Percentiles rank a stretch among this genome's conserved stretches.
Conservation (phyloP, 2,888 invertebrate genomes). For the Sesia bembeciformis region DNA sequence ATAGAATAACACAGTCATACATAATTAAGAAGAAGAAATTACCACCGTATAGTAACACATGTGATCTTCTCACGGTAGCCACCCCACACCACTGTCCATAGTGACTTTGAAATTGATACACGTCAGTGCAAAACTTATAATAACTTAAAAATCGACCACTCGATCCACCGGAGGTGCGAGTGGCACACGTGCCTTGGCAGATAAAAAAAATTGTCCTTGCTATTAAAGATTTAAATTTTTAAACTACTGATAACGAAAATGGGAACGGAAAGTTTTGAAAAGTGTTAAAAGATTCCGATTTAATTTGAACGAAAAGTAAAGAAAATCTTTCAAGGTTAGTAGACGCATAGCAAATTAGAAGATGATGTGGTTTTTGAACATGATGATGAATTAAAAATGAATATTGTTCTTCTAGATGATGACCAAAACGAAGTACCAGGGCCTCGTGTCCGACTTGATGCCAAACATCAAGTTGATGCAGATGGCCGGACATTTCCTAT, state of each 20-base stretch:
- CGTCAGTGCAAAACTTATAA: slow-evolving; percentile 40
- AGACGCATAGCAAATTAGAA: background rate
- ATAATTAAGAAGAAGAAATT: slow-evolving; percentile 50
- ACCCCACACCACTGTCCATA: slow-evolving; percentile 24
- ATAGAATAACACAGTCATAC: slow-evolving; percentile 20
- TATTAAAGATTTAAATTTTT: background rate
- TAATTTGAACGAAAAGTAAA: background rate
- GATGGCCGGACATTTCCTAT: slow-evolving; percentile 83
- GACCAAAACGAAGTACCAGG: slow-evolving; percentile 63
- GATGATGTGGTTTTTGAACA: background rate
- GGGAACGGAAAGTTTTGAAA: background rate
- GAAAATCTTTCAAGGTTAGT: background rate
- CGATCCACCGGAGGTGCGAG: slow-evolving; percentile 14
- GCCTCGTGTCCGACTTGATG: slow-evolving; percentile 88
- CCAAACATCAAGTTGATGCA: slow-evolving; percentile 88
- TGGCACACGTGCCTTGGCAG: slow-evolving; percentile 23
- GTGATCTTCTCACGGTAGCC: slow-evolving; percentile 32
- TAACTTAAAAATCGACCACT: slow-evolving; percentile 46
- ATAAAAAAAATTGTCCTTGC: background rate
- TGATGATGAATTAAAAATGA: background rate
- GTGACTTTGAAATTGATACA: slow-evolving; percentile 44
- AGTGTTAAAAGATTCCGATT: background rate
- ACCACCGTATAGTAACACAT: slow-evolving; percentile 35
- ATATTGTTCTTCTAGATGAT: slow-evolving; percentile 49
- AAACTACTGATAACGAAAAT: background rate